These are phyloP conservation scores for Oxyruncus cristatus DNA, from an alignment of 2,113 vertebrate species.

Conservation along the genomic window DNA sequence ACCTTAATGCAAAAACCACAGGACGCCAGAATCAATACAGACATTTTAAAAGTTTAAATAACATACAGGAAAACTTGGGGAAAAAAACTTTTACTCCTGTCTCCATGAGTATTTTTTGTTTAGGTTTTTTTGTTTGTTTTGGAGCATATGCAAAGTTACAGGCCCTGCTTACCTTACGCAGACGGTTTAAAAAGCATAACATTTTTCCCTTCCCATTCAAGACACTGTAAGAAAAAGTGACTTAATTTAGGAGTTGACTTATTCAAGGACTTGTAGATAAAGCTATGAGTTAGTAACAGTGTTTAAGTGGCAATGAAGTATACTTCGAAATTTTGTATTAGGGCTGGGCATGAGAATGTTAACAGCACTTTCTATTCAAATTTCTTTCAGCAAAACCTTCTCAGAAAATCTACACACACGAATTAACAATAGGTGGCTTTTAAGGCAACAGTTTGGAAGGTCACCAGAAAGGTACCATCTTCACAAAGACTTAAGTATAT, in stretches of 20 bases:
- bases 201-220: not conserved
- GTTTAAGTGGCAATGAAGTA: not conserved
- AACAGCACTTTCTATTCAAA: not conserved
- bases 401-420: not conserved
- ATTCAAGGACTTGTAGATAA: not conserved
- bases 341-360: not conserved
- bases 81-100: not conserved
- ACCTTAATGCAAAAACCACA: not conserved
- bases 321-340: not conserved
- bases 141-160: not conserved
- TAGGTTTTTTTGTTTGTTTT: not conserved
- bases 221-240: not conserved
- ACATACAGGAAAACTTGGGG: not conserved
- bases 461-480: not conserved
- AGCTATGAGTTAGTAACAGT: not conserved
- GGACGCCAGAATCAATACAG: not conserved
- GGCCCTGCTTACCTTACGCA: not conserved
- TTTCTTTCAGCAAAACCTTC: not conserved
- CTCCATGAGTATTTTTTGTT: not conserved
- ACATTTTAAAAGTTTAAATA: not conserved
- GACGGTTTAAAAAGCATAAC: not conserved
- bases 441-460: not conserved
- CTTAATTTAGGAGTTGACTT: not conserved
- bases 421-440: not conserved
- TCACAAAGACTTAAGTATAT: not conserved